Percentiles rank a stretch among this genome's conserved stretches.
These are phyloP conservation scores for Fregata magnificens DNA, from an alignment of 2,113 vertebrate species.

Conservation along the genomic window DNA sequence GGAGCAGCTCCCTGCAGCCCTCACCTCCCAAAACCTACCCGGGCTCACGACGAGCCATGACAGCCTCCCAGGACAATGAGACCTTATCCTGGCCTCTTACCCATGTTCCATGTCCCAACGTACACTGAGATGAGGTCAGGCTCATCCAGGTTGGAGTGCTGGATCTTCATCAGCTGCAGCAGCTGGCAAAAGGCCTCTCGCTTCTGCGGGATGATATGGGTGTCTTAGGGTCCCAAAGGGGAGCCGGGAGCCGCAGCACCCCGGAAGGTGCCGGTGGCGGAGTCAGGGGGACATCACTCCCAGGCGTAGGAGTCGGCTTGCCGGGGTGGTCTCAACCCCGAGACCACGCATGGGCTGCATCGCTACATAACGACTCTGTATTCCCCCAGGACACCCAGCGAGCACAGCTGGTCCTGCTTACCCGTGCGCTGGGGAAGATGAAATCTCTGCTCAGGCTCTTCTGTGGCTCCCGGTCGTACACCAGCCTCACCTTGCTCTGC, in stretches of 20 bases:
- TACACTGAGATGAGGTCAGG: slow-evolving; percentile 86
- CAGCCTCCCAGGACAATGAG: background rate
- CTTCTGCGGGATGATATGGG: slow-evolving; percentile 53
- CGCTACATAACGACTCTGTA: rapidly evolving
- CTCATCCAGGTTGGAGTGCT: slow-evolving; percentile 76
- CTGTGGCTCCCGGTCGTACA: slow-evolving; percentile 74
- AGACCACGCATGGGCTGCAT: background rate
- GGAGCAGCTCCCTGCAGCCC: background rate
- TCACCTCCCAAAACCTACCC: background rate
- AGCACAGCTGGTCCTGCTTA: background rate
- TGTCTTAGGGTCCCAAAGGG: background rate
- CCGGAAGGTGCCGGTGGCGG: background rate
- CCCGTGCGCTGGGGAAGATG: slow-evolving; percentile 77
- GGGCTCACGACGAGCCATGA: rapidly evolving
- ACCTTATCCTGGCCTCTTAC: slow-evolving; percentile 54
- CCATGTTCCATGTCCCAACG: slow-evolving; percentile 90
- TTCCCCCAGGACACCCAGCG: rapidly evolving
- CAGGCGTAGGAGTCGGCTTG: rapidly evolving
- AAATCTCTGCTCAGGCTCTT: slow-evolving; percentile 78
- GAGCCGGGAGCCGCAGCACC: background rate
- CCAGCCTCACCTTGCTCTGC: slow-evolving; percentile 78
- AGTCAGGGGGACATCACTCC: background rate
- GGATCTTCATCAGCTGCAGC: slow-evolving; percentile 84
- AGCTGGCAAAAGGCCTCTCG: slow-evolving; percentile 85
- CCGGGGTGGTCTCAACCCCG: background rate